Conservation (phyloP, 1,140 invertebrate genomes). For the Theocolax elegans region DNA sequence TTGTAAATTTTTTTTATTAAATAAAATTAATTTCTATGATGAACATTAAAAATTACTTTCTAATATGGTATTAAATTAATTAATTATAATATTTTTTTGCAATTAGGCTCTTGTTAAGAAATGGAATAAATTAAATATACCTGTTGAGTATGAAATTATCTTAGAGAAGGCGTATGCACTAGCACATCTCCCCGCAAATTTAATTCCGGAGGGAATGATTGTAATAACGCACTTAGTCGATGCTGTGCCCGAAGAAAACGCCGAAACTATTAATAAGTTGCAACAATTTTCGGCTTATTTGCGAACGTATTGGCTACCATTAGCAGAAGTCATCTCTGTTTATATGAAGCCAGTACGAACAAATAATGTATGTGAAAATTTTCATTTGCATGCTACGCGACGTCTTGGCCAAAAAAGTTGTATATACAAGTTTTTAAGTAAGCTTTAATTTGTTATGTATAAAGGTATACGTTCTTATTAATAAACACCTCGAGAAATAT, state of each 20-base stretch:
- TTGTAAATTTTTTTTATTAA: too few species aligned
- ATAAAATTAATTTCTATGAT: too few species aligned
- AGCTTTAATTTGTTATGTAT: too few species aligned
- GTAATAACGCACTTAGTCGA: not conserved
- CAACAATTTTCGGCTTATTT: not conserved
- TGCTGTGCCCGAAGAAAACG: not conserved
- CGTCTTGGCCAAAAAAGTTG: too few species aligned
- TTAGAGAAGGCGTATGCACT: not conserved
- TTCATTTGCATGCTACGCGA: not conserved
- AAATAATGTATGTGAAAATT: constrained; percentile 1
- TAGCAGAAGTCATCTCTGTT: not conserved
- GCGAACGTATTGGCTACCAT: not conserved
- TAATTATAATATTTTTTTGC: too few species aligned
- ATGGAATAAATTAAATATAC: not conserved
- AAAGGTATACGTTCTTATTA: too few species aligned
- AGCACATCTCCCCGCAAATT: not conserved
- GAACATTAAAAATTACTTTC: too few species aligned
- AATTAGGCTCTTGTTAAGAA: not conserved
- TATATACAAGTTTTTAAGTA: too few species aligned
- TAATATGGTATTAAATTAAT: too few species aligned
- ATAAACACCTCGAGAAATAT: too few species aligned
- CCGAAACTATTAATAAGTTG: not conserved
- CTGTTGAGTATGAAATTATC: not conserved
- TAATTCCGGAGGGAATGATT: not conserved
- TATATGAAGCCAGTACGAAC: not conserved